These are phyloP conservation scores for Andrena chrysosceles DNA, from an alignment of 2,888 invertebrate species.

Conservation along the genomic window DNA sequence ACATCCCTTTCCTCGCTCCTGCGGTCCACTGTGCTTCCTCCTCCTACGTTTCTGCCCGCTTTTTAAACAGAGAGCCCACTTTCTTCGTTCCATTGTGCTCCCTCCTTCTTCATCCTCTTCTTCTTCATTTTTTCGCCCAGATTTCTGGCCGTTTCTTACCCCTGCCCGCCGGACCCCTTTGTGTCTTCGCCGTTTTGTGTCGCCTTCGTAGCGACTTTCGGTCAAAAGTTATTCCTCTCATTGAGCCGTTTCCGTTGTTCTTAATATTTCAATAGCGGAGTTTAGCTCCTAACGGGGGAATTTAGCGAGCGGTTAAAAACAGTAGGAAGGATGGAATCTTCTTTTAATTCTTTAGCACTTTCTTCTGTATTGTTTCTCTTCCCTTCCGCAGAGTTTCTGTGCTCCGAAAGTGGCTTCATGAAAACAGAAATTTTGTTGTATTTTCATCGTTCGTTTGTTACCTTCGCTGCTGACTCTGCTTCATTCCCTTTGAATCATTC, in stretches of 20 bases:
- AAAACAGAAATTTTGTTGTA: not conserved
- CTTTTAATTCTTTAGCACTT: not conserved
- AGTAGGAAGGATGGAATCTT: no score
- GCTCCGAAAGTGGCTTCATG: not conserved
- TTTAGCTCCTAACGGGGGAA: not conserved
- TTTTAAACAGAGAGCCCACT: slow-evolving; percentile 38
- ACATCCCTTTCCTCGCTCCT: slow-evolving; percentile 5
- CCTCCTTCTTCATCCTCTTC: not conserved
- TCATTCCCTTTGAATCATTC: not conserved
- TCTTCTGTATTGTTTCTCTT: not conserved
- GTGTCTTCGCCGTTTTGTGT: slow-evolving; percentile 1
- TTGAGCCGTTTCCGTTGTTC: not conserved
- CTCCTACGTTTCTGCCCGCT: slow-evolving; percentile 19
- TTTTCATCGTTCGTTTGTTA: not conserved
- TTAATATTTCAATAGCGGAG: no score
- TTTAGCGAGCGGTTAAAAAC: no score
- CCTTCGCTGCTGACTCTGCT: not conserved
- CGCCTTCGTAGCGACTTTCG: slow-evolving; percentile 8
- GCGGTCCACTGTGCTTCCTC: slow-evolving; percentile 12
- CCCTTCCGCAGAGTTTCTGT: not conserved
- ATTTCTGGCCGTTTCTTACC: slow-evolving; percentile 28
- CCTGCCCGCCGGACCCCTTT: not conserved
- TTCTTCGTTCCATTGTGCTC: slow-evolving; percentile 34
- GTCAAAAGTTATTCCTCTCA: not conserved
- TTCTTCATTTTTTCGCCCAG: not conserved